phyloP scores from a whole-genome alignment of 2,888 invertebrate species.

The Drosophila greeni region DNA sequence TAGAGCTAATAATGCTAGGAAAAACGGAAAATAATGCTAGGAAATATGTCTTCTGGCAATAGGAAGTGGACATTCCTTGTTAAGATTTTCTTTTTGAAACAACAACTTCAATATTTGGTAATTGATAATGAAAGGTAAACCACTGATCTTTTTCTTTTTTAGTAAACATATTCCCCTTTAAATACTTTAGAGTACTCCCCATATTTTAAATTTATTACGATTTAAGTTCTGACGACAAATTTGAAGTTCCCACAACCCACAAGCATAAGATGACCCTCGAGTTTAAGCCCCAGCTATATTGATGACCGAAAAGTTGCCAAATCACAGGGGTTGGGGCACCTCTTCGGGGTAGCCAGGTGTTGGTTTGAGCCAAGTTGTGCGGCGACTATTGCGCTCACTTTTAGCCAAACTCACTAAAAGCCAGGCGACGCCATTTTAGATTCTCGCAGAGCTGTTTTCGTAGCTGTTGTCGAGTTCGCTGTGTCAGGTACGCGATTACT shows the following conservation, averaged over 20 bases:
- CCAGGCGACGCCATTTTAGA: slow-evolving; percentile 58
- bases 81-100: too few relatives aligned
- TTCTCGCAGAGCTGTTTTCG: slow-evolving; percentile 42
- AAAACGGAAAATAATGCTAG: neutral
- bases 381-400: slow-evolving; percentile 31
- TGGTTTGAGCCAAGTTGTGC: slow-evolving; percentile 13
- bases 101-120: too few relatives aligned
- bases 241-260: neutral
- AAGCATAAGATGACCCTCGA: neutral
- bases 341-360: slow-evolving; percentile 18
- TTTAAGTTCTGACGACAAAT: neutral
- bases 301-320: slow-evolving; percentile 17
- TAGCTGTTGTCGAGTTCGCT: slow-evolving; percentile 36
- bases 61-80: neutral
- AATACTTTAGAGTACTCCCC: neutral
- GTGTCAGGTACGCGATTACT: slow-evolving; percentile 46
- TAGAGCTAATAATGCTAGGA: neutral
- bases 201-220: neutral
- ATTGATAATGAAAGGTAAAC: too few relatives aligned
- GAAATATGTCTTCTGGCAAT: too few relatives aligned
- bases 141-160: too few relatives aligned
- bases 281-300: neutral
- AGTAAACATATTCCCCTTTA: neutral
- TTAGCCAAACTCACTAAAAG: slow-evolving; percentile 38
- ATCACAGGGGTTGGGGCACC: slow-evolving; percentile 16